Evolutionary conservation across 2,797 vertebrate genomes (phyloP).

Genomic region (Tiaroga cobitis): DNA sequence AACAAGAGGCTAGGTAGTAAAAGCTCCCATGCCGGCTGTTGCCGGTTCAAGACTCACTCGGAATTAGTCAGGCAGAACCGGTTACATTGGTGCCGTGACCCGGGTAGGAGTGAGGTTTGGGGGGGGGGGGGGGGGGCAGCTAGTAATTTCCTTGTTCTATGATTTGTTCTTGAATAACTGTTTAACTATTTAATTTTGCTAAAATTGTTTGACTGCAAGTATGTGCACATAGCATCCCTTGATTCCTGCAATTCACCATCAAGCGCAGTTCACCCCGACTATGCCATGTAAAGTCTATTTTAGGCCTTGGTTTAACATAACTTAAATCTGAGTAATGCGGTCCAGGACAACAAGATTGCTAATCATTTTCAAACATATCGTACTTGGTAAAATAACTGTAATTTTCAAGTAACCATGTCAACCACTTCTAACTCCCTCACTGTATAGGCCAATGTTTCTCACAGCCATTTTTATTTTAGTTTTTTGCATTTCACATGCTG

Average conservation of each 20-base stretch:
- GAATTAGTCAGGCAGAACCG: background rate
- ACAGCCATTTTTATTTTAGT: background rate
- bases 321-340: background rate
- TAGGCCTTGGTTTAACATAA: background rate
- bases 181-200: conserved; percentile 1
- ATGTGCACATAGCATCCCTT: background rate
- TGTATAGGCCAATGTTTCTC: background rate
- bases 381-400: background rate
- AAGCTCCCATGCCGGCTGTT: background rate
- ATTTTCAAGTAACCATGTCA: conserved; percentile 28
- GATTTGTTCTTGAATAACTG: background rate
- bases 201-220: background rate
- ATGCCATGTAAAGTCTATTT: background rate
- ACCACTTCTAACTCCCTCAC: background rate
- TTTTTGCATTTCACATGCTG: background rate
- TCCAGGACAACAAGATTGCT: background rate
- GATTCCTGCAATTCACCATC: conserved; percentile 10
- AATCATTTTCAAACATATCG: background rate
- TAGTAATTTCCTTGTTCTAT: background rate
- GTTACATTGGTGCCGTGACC: background rate
- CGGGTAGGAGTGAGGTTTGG: background rate
- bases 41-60: background rate
- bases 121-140: too few species aligned
- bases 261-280: background rate
- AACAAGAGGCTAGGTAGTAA: background rate